A percentile compares a stretch with the other conserved stretches of the same genome.
Conservation (phyloP, 37 sponge, comb jelly and placozoan genomes). For the Spongilla lacustris region DNA sequence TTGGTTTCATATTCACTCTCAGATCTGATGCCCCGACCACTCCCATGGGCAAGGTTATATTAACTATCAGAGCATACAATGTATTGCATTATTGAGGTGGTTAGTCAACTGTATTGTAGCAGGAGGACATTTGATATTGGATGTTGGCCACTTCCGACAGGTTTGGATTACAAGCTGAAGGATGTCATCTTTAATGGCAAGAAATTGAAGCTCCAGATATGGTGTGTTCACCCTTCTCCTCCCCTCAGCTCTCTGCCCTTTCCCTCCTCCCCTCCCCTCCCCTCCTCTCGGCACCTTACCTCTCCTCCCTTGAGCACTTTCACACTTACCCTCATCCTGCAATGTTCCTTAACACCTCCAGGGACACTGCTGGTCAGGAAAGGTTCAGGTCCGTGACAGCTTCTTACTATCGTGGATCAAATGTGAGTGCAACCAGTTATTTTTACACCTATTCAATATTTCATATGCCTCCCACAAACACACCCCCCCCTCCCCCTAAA, state of each 20-base stretch:
- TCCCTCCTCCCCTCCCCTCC: not conserved
- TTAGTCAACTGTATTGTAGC: too few species aligned
- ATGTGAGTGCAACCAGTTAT: slow-evolving; percentile 54
- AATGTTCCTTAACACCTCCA: not conserved
- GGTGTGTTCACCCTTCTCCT: slow-evolving; percentile 33
- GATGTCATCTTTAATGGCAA: slow-evolving; percentile 46
- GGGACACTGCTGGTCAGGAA: slow-evolving; percentile 87
- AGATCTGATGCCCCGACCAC: too few species aligned
- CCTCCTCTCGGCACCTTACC: too few species aligned
- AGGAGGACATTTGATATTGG: not conserved
- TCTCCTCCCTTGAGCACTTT: too few species aligned
- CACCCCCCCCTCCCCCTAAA: too few species aligned
- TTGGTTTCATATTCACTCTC: too few species aligned
- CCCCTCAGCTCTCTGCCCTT: not conserved
- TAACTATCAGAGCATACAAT: too few species aligned
- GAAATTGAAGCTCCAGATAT: slow-evolving; percentile 67
- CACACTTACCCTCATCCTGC: too few species aligned
- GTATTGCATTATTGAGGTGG: too few species aligned
- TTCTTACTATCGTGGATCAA: slow-evolving; percentile 81
- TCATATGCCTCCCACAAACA: too few species aligned
- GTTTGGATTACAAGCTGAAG: slow-evolving; percentile 75
- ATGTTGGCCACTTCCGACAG: slow-evolving; percentile 12
- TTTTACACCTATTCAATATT: too few species aligned
- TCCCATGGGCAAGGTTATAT: too few species aligned
- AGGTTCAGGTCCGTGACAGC: slow-evolving; percentile 81